phyloP scores from a whole-genome alignment of 37 sponge, comb jelly and placozoan species.

The Sycon ciliatum region DNA sequence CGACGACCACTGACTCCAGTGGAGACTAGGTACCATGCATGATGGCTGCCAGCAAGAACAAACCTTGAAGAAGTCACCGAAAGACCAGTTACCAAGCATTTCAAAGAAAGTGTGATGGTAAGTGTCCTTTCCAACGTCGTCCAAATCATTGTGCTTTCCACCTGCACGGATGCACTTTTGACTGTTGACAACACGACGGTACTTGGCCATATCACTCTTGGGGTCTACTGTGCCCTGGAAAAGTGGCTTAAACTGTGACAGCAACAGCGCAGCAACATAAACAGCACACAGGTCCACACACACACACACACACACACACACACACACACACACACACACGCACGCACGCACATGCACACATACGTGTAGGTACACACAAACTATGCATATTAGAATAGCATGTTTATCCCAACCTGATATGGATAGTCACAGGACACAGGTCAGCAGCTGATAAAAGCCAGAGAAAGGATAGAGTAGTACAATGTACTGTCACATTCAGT shows the following conservation, averaged over 20 bases:
- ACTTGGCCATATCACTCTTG: constrained; percentile 78
- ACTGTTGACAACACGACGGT: constrained; percentile 76
- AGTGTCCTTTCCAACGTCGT: constrained; percentile 97
- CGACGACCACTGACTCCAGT: too few relatives aligned
- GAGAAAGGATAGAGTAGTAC: too few relatives aligned
- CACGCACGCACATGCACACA: background rate
- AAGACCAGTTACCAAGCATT: constrained; percentile 98
- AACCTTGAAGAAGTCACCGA: constrained; percentile 97
- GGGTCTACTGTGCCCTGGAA: constrained; percentile 94
- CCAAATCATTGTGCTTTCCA: constrained; percentile 98
- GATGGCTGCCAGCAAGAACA: too few relatives aligned
- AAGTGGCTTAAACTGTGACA: constrained; percentile 76
- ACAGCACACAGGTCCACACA: background rate
- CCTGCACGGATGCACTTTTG: constrained; percentile 99
- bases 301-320: constrained; percentile 10
- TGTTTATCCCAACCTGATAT: too few relatives aligned
- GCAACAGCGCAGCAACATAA: background rate
- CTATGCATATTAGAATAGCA: too few relatives aligned
- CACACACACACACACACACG: constrained; percentile 8
- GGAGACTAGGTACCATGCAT: too few relatives aligned
- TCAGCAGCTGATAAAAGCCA: too few relatives aligned
- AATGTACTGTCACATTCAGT: too few relatives aligned
- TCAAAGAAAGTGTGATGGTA: constrained; percentile 99
- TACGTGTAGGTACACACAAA: background rate
- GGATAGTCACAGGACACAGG: too few relatives aligned